Base-by-base conservation (phyloP, 2,113 vertebrate species). In the Sisor rabdophorus region DNA sequence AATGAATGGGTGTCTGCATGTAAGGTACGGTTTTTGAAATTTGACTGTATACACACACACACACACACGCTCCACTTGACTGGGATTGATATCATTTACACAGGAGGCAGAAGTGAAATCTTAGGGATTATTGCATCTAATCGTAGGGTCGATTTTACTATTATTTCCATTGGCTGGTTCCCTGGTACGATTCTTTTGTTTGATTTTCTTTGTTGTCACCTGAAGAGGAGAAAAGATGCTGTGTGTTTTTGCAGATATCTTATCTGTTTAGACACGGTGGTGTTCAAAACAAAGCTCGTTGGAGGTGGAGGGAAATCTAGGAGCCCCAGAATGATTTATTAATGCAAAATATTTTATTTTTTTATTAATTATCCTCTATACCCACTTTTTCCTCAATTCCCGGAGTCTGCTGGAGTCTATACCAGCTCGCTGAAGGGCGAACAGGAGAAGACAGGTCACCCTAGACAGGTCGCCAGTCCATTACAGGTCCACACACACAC, bases 181-280 rank as follows among this genome's bases (percentile, higher is more conserved):
- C 20, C 61, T 13, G 61, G 40, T 12, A 13, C n/a, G 11, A 19
- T 15, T n/a, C 1, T 13, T 47, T 47, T 65, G 36, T 47, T 47
- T 16, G 6, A 60, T 17, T 19, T 19, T 10, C 28, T 61, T 20
- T 61, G 17, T 61, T 36, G 15, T 36, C 36, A 47, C 63, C n/a
- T 67, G 63, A 67, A 28, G 24, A 50, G 9, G 26, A 16, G 22
- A 11, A 9, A 44, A 26, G 65, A 19, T 5, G 15, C 22, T 24
- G 40, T 47, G 63, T 65, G 36, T 67, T 67, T 17, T 47, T 13
- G 40, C n/a, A 9, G 13, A 24, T 24, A 40, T 44, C 79, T 87
- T 84, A 82, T 89, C 84, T 80, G 59, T 73, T 81, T 73, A 68
- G 76, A 77, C 61, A 79, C 83, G 76, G 73, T 76, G 76, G 79